phyloP scores from a whole-genome alignment of 2,797 vertebrate genomes.

The Enteromius mattozi region DNA sequence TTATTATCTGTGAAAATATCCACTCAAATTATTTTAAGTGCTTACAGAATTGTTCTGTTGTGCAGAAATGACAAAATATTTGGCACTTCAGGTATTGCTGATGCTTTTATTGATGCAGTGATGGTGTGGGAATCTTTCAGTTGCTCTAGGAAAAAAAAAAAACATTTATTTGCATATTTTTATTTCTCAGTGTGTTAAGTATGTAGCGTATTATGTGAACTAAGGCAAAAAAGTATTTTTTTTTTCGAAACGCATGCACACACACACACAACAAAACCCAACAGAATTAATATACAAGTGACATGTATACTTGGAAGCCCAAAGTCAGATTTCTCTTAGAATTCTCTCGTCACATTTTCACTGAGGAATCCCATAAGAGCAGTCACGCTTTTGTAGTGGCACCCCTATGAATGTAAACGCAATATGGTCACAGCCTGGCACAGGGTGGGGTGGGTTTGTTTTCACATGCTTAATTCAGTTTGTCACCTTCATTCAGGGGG shows the following conservation, averaged over 20 bases:
- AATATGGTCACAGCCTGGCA: slow-evolving; percentile 79
- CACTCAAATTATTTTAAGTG: background rate
- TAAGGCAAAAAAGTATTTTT: background rate
- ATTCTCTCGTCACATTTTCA: slow-evolving; percentile 70
- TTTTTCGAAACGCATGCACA: background rate
- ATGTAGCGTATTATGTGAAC: background rate
- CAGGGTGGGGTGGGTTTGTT: slow-evolving; percentile 75
- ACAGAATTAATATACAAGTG: background rate
- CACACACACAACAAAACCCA: background rate
- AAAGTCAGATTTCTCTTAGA: slow-evolving; percentile 62
- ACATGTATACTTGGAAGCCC: background rate
- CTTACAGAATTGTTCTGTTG: background rate
- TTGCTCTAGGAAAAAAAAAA: background rate
- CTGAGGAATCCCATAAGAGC: slow-evolving; percentile 70
- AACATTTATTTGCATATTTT: background rate
- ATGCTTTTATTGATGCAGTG: background rate
- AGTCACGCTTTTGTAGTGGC: slow-evolving; percentile 61
- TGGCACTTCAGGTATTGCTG: background rate
- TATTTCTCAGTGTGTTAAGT: background rate
- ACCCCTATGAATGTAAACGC: slow-evolving; percentile 77
- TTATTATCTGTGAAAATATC: background rate
- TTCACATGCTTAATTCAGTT: slow-evolving; percentile 86
- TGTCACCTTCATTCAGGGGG: slow-evolving; percentile 81
- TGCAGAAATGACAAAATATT: background rate
- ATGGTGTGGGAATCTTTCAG: background rate